Evolutionary conservation across 2,888 invertebrate genomes (phyloP), one percentile per base, ranked within the genome.

Genomic region (Allacma fusca): DNA sequence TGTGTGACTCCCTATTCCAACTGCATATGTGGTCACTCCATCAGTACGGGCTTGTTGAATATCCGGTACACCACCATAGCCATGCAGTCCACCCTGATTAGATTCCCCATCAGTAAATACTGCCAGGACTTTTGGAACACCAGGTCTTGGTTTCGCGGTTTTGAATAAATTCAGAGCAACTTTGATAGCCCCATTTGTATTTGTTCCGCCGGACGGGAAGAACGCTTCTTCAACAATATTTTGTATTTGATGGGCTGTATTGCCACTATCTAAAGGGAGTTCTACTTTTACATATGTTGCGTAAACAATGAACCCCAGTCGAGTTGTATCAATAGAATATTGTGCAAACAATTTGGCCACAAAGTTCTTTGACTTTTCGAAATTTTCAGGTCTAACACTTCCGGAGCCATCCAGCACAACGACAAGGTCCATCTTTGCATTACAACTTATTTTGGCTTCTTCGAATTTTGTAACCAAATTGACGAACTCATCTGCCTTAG

Each of bases 371-470:
- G 75, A 65, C 21, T 65, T 67, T 75, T 67, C 50, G 26, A 67
- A 75, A 28, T 75, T 67, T 26, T 34, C 24, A 1, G 13, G 7
- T 0, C 75, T 67, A 4, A 82, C 75, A 70, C 79, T 79, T 1
- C 78, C 80, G 13, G 82, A 82, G 0, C 79, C 77, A 34, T 82
- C 82, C n/a, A 82, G 21, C 0, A 81, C 78, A 23, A 81, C 67
- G 13, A 67, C 64, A 5, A 82, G 24, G 40, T 82, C 79, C 77
- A 82, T 71, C 59, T 69, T 78, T 0, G 79, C 80, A 23, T 72
- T 34, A 62, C 82, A 82, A 9, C 26, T 65, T 24, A 12, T 16
- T 0, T 64, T 43, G 28, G 24, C n/a, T 59, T 70, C 23, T 26
- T 74, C 74, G 1, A 74, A n/a, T n/a, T n/a, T 16, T n/a, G 26